Conservation (phyloP, 2,113 vertebrate species). For the Oceanodroma tethys region DNA sequence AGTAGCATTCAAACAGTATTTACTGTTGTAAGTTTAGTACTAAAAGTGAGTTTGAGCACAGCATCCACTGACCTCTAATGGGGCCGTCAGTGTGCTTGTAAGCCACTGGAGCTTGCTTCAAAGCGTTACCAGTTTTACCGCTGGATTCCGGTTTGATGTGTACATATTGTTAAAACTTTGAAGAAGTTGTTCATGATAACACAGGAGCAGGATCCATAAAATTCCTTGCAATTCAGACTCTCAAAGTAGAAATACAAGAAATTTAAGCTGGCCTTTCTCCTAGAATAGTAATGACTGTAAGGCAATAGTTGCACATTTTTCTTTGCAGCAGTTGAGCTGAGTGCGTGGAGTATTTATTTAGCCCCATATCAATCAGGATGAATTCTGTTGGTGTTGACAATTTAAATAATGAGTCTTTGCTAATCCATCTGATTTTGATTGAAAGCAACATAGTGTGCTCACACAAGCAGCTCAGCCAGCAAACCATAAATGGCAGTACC, state of each 20-base stretch:
- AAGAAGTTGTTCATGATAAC: neutral
- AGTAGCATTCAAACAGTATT: neutral
- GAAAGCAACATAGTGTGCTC: neutral
- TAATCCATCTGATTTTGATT: neutral
- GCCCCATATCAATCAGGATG: neutral
- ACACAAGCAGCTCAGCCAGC: neutral
- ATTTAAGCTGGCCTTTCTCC: neutral
- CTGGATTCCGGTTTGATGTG: neutral
- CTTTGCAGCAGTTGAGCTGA: neutral
- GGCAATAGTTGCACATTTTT: neutral
- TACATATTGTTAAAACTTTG: neutral
- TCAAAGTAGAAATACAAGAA: neutral
- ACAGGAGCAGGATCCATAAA: neutral
- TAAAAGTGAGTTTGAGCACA: neutral
- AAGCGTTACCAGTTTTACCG: neutral
- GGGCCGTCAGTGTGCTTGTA: neutral
- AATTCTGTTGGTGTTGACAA: neutral
- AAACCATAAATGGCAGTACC: neutral
- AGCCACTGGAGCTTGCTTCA: neutral
- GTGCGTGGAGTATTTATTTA: neutral
- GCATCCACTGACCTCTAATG: neutral
- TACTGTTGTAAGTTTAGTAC: neutral
- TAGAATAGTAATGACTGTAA: neutral
- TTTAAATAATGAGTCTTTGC: neutral
- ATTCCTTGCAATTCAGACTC: neutral